phyloP scores from a whole-genome alignment of 2,113 vertebrate genomes.

The Apistogramma diplotaenia region DNA sequence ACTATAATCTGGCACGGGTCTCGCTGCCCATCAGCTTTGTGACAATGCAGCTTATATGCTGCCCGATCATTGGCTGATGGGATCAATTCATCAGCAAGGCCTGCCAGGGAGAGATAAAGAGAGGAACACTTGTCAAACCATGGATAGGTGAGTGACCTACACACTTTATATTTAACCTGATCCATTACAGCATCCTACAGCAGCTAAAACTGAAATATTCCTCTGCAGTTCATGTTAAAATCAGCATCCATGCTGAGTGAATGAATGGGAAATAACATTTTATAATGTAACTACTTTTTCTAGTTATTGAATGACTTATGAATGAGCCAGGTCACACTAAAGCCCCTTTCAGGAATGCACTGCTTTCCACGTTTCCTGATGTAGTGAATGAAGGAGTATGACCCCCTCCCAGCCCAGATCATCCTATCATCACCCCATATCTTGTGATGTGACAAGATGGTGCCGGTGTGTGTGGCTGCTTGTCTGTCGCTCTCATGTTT shows the following conservation, averaged over 20 bases:
- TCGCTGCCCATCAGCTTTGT: conserved; percentile 26
- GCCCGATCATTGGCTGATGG: conserved; percentile 22
- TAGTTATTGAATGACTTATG: neutral
- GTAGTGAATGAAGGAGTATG: no score
- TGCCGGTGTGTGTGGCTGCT: no score
- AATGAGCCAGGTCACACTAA: fast-evolving
- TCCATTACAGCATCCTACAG: neutral
- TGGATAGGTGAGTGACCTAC: neutral
- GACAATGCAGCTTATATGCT: conserved; percentile 60
- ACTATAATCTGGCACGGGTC: conserved; percentile 34
- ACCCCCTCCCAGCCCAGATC: fast-evolving
- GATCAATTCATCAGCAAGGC: conserved; percentile 28
- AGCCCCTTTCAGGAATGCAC: fast-evolving
- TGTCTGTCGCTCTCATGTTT: no score
- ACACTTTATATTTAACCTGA: fast-evolving
- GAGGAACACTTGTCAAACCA: neutral
- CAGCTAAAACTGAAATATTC: fast-evolving
- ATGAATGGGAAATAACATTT: neutral
- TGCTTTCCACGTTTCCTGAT: neutral
- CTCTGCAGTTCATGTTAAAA: neutral
- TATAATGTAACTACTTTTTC: neutral
- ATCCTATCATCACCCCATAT: neutral
- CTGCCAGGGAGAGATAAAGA: neutral
- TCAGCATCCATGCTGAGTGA: fast-evolving
- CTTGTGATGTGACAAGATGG: no score